Base-by-base conservation (phyloP, 2,113 vertebrate genomes). In the Ondatra zibethicus region DNA sequence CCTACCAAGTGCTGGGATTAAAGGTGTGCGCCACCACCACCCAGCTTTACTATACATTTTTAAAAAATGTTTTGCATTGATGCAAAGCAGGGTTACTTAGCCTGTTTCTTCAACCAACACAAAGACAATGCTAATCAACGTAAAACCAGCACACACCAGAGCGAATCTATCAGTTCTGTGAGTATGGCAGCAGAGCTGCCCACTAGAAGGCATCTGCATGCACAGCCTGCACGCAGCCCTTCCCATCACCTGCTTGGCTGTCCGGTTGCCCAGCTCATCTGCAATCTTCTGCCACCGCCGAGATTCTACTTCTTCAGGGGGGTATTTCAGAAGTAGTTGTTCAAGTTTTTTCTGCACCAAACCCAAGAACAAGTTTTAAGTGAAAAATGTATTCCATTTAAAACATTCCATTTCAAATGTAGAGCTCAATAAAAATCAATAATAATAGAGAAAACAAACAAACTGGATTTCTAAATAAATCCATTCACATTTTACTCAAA, bases 221-320 rank as follows among this genome's bases (percentile, higher is more conserved):
- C 19, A 70, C 21, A 58, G 89, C n/a, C 39, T 1, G 25, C 47
- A 58, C 0, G 25, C 47, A 7, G 76, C 25, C 55, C 2, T 78
- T 75, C 42, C 0, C 94, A 31, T 97, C 98, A 99, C 99, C 99
- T 99, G 99, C 95, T 99, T 99, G 61, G 99, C 99, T 8, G 99
- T 99, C 96, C 99, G 99, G 84, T 99, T 99, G 89, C 99, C 99
- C 36, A 99, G 98, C 81, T 99, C 99, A 96, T 99, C 99, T 5
- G 99, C 99, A 47, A 99, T 99, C 98, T 99, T 99, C 98, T 99
- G 99, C 99, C 99, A 99, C 70, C 99, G 99, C 91, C 99, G 99
- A 9, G 99, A 99, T 98, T 99, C 99, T 1, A 99, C 98, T 97
- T 99, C 99, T 97, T 99, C 99, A 1, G 99, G 99, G 7, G 99